Evolutionary conservation across 2,113 vertebrate species (phyloP).

Genomic region (Pyxicephalus adspersus): DNA sequence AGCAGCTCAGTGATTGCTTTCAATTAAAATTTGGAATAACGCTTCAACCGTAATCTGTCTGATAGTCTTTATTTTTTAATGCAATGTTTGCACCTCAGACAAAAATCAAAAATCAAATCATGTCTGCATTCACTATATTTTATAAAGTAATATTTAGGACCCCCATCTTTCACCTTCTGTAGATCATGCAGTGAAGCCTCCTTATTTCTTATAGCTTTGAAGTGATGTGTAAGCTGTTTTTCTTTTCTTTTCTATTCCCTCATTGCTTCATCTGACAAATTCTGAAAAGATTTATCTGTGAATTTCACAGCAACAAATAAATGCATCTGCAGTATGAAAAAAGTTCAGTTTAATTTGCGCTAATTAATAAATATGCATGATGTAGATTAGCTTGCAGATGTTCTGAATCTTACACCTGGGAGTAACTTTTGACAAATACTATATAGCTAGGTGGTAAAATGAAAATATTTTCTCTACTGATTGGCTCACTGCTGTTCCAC

Average conservation of each 20-base stretch:
- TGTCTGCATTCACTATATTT: neutral
- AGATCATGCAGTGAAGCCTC: slow-evolving; percentile 17
- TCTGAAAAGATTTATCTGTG: slow-evolving; percentile 65
- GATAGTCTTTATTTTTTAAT: neutral
- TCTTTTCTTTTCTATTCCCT: slow-evolving; percentile 36
- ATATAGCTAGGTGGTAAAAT: slow-evolving; percentile 60
- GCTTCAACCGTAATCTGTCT: neutral
- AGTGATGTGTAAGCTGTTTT: slow-evolving; percentile 56
- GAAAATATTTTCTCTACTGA: slow-evolving; percentile 52
- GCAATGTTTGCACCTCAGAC: neutral
- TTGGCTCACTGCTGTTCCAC: too few relatives aligned
- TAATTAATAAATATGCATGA: slow-evolving; percentile 69
- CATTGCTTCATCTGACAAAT: slow-evolving; percentile 62
- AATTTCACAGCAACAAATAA: slow-evolving; percentile 60
- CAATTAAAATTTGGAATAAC: neutral
- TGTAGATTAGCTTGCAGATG: slow-evolving; percentile 57
- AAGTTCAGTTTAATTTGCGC: slow-evolving; percentile 58
- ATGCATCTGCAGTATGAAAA: slow-evolving; percentile 60
- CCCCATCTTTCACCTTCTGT: neutral
- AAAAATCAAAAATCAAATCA: neutral
- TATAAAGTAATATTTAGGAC: neutral
- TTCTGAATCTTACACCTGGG: slow-evolving; percentile 58
- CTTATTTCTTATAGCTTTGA: slow-evolving; percentile 62
- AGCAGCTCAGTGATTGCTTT: neutral
- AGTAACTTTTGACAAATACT: slow-evolving; percentile 55